Evolutionary conservation across 2,113 vertebrate species (phyloP), one percentile per base, ranked within the genome.

Genomic region (Reinhardtius hippoglossoides): DNA sequence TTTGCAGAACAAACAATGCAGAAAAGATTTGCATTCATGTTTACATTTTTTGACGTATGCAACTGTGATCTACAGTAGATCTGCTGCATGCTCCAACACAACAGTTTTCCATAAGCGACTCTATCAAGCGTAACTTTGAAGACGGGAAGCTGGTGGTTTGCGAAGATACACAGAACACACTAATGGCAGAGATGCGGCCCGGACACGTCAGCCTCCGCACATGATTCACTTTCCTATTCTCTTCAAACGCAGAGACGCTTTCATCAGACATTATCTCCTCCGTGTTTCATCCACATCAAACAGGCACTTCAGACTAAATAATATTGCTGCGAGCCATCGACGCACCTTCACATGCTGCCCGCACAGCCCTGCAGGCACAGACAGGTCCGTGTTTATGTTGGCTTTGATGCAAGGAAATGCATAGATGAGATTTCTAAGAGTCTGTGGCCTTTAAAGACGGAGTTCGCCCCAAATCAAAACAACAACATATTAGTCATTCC

Each of bases 311-410:
- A 89, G 85, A 85, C 86, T 48, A 87, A 89, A 89, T 89, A 80
- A 75, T 72, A 86, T 79, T 65, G 76, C 83, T 70, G 31, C 9
- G 12, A 78, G 81, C 75, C 46, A 57, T 79, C 21, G 79, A 60
- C 42, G 15, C 57, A 56, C 40, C 70, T 83, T 80, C 66, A 84
- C 74, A 74, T 37, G 67, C 62, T 59, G 16, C 35, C 55, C 1
- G 5, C 73, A 67, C 61, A 63, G 13, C 35, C 37, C 20, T 67
- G 80, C 91, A 71, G 71, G 92, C 74, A 58, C 67, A 52, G 89
- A 84, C 87, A 83, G 50, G 92, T 81, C 66, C 9, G 31, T 89
- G 86, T 91, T 93, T 88, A 88, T 20, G 59, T 81, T 92, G 89
- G 90, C 86, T 62, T 62, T 35, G 67, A 89, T 78, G 88, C 73